Evolutionary conservation across 1,140 invertebrate genomes (phyloP).

Genomic region (Belonocnema kinseyi): DNA sequence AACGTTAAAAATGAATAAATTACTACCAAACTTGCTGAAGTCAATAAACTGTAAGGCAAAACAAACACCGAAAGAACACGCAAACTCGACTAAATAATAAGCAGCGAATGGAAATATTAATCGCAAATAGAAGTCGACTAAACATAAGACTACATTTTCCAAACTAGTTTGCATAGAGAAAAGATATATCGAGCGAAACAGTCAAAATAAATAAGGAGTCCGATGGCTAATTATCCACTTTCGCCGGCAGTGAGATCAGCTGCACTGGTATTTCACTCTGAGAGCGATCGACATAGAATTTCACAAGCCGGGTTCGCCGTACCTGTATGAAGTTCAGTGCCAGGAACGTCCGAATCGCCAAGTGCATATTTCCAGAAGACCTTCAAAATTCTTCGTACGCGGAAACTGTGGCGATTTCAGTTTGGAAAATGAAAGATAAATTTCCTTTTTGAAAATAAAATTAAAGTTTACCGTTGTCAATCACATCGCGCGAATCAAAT

Average conservation of each 20-base stretch:
- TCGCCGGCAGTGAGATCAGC: conserved; percentile 50
- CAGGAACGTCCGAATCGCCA: conserved; percentile 47
- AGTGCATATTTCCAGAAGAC: conserved; percentile 46
- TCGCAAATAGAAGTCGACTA: background rate
- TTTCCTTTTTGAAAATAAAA: background rate
- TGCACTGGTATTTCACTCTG: conserved; percentile 34
- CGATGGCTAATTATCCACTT: conserved; percentile 50
- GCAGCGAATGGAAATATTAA: background rate
- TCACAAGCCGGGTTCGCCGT: conserved; percentile 35
- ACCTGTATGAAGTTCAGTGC: conserved; percentile 58
- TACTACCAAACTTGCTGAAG: background rate
- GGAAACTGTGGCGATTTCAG: background rate
- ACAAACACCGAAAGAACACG: background rate
- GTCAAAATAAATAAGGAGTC: conserved; percentile 42
- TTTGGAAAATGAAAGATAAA: background rate
- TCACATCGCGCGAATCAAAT: conserved; percentile 41
- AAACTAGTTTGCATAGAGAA: conserved; percentile 24
- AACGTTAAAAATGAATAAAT: background rate
- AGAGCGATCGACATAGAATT: conserved; percentile 41
- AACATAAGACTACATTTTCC: background rate
- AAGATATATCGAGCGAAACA: conserved; percentile 27
- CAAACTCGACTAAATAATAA: conserved; percentile 5
- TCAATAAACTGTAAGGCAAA: conserved; percentile 20
- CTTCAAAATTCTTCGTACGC: conserved; percentile 26
- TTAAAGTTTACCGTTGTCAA: conserved; percentile 27